Evolutionary conservation across 2,888 invertebrate genomes (phyloP), one percentile per base, ranked within the genome.

Genomic region (Amiota communis): DNA sequence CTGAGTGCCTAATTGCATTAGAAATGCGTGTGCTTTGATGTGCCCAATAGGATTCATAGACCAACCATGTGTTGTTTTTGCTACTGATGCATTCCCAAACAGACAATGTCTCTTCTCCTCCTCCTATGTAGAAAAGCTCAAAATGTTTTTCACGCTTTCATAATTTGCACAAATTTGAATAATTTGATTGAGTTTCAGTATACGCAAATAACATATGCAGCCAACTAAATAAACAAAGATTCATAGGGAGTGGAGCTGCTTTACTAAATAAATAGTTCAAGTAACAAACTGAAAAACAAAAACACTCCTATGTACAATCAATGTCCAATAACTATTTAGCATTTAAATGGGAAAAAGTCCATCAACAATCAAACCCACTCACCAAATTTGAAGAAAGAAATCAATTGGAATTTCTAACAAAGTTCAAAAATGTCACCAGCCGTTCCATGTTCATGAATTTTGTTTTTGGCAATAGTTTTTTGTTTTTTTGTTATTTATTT

Each of bases 151-250:
- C 23, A 13, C 36, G 9, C 11, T 15, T n/a, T 53, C 23, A 36
- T 36, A 77, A 87, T 87, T 84, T 88, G 83, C 88, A 87, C 87
- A 81, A 76, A 88, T 87, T 87, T 87, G 84, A 87, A 87, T 86
- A 88, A 82, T 80, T 82, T 87, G 87, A 88, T 87, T 87, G 84
- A 78, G 81, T 86, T 82, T 78, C n/a, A n/a, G n/a, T 75, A 72
- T 56, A 17, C 71, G 68, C 63, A 69, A 53, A 17, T 20, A 47
- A 17, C 61, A 67, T 47, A 56, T 70, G 48, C 73, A 65, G 46
- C 47, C 71, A 71, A 67, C 11, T 10, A 17, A 20, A 10, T 17
- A 59, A n/a, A n/a, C n/a, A n/a, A n/a, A n/a, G n/a, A n/a, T n/a
- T n/a, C n/a, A n/a, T n/a, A n/a, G n/a, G n/a, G n/a, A n/a, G n/a